Evolutionary conservation across 2,113 vertebrate species (phyloP).

Genomic region (Phyllopteryx taeniolatus): DNA sequence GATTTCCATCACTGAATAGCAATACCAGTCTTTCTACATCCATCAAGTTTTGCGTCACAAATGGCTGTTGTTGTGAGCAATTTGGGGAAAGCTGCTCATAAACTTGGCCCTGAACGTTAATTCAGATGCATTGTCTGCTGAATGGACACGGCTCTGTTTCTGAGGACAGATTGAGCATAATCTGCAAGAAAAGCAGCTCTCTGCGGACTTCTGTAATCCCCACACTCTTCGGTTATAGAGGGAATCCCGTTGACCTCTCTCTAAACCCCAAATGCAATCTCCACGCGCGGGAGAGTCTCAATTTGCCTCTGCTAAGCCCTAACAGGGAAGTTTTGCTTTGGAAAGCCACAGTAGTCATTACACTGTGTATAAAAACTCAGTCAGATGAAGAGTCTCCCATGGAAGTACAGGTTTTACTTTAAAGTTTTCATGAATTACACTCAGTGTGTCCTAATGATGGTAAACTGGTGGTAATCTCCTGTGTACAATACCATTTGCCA

Average conservation of each 20-base stretch:
- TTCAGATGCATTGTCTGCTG: neutral
- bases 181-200: constrained; percentile 68
- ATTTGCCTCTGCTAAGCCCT: constrained; percentile 16
- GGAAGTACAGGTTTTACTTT: neutral
- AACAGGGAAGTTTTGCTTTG: constrained; percentile 17
- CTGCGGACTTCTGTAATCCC: constrained; percentile 65
- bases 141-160: constrained; percentile 9
- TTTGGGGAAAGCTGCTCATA: neutral
- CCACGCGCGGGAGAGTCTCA: constrained; percentile 33
- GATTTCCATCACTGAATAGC: too few relatives aligned
- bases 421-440: neutral
- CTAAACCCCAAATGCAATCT: constrained; percentile 45
- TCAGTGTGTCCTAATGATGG: neutral
- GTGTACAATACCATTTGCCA: neutral
- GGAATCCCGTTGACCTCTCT: constrained; percentile 52
- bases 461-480: neutral
- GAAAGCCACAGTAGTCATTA: constrained; percentile 6
- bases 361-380: neutral
- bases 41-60: neutral
- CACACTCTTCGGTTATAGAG: constrained; percentile 29
- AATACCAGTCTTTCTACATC: neutral
- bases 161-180: constrained; percentile 71
- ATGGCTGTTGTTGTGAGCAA: neutral
- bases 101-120: neutral
- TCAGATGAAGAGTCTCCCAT: constrained; percentile 18